A percentile compares a stretch with the other conserved stretches of the same genome.
Conservation (phyloP, 2,113 vertebrate genomes). For the Natator depressus region DNA sequence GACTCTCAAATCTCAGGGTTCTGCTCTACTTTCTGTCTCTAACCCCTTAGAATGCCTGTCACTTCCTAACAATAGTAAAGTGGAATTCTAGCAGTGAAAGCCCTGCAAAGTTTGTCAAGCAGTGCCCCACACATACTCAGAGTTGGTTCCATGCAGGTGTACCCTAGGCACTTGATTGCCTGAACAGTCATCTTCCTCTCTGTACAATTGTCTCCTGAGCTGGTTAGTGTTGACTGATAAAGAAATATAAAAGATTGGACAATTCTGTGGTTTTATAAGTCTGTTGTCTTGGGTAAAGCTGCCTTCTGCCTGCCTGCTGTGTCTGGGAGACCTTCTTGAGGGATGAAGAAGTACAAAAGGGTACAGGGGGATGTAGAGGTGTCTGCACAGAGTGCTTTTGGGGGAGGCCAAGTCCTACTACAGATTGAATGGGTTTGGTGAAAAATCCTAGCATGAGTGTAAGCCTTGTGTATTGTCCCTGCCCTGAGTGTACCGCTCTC, state of each 20-base stretch:
- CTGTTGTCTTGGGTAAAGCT: background rate
- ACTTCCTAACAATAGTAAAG: background rate
- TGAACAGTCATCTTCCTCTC: background rate
- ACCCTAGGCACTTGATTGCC: background rate
- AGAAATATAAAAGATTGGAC: background rate
- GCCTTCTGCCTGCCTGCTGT: accelerated
- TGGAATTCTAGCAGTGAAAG: background rate
- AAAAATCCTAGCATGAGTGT: background rate
- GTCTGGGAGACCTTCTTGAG: background rate
- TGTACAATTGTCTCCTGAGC: background rate
- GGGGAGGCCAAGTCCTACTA: background rate
- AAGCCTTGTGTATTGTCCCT: background rate
- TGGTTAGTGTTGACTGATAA: background rate
- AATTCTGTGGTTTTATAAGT: background rate
- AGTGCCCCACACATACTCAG: background rate
- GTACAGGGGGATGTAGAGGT: accelerated
- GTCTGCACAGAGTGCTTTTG: accelerated
- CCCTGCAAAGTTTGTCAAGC: background rate
- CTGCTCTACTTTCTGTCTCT: slow-evolving; percentile 21
- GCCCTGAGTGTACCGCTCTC: background rate
- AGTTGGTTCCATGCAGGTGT: background rate
- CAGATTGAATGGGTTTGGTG: background rate
- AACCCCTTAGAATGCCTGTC: background rate
- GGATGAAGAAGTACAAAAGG: background rate
- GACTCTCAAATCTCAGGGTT: slow-evolving; percentile 34